Base-by-base conservation (phyloP, 2,888 invertebrate genomes). In the Sepiola atlantica region DNA sequence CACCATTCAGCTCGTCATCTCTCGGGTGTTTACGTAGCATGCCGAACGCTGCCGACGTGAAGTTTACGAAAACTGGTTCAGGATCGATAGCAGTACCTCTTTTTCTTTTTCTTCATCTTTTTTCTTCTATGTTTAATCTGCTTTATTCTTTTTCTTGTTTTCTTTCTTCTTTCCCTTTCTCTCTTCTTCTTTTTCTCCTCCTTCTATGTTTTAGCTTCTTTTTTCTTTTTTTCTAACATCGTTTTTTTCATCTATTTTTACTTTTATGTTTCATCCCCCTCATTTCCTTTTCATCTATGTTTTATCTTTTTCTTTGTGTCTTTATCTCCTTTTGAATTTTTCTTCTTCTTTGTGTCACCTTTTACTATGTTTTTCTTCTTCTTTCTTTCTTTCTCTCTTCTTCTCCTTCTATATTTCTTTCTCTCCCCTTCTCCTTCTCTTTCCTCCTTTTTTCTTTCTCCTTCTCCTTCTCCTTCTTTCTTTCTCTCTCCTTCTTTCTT, bases 341-440 rank as follows among this genome's bases (percentile, higher is more conserved):
- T 0, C 20, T 0, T 28, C 4, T 6, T 0, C 10, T 28, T 24
- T 14, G 3, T 12, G 3, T 14, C 28, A 12, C 8, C 28, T 28
- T 61, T 28, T 0, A 0, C 8, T 12, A 10, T 6, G 6, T 28
- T 61, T 61, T 12, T 28, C 28, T 28, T 12, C 24, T 28, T 28
- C 12, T 14, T 61, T 61, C 28, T 8, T 61, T 24, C 0, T 12
- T 24, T 28, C 24, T 28, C 14, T 61, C 24, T 6, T 28, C 12
- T 12, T 12, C 14, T n/a, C n/a, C n/a, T n/a, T n/a, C n/a, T n/a
- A n/a, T n/a, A n/a, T n/a, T n/a, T n/a, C n/a, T n/a, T n/a, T 28
- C 28, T 28, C 28, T 28, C 8, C 1, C 28, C 28, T 14, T 0
- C 14, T 28, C 61, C 0, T 61, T 61, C 6, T 1, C 28, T 61